phyloP scores from a whole-genome alignment of 1,140 invertebrate genomes.

The Zaprionus ornatus region DNA sequence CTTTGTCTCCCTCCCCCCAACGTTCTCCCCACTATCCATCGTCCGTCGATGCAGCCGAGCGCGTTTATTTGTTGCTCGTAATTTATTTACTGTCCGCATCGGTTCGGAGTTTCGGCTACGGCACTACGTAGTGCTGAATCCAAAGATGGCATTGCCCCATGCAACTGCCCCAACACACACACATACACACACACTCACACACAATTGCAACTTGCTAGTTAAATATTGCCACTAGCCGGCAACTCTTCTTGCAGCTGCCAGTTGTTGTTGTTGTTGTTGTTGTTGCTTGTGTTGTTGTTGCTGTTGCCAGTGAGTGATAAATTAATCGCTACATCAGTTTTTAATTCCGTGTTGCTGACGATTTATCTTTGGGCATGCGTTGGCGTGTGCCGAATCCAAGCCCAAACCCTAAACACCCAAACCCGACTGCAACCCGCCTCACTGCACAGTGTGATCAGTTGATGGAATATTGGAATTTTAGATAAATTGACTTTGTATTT shows the following conservation, averaged over 20 bases:
- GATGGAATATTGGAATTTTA: background rate
- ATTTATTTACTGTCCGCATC: slow-evolving; percentile 81
- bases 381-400: slow-evolving; percentile 57
- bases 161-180: background rate
- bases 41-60: slow-evolving; percentile 61
- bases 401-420: slow-evolving; percentile 1
- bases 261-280: slow-evolving; percentile 14
- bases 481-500: too few species aligned
- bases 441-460: slow-evolving; percentile 33
- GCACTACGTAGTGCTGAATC: slow-evolving; percentile 16
- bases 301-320: slow-evolving; percentile 73
- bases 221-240: slow-evolving; percentile 70
- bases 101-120: slow-evolving; percentile 43
- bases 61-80: slow-evolving; percentile 82
- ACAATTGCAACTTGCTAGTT: slow-evolving; percentile 72
- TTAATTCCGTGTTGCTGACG: slow-evolving; percentile 83
- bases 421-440: background rate
- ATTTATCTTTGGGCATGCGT: slow-evolving; percentile 75
- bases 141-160: slow-evolving; percentile 17
- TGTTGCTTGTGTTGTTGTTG: slow-evolving; percentile 17
- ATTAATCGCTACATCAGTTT: slow-evolving; percentile 84
- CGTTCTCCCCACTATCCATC: background rate
- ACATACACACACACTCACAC: background rate
- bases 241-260: slow-evolving; percentile 43
- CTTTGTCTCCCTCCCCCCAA: background rate